A percentile compares a stretch with the other conserved stretches of the same genome.
Conservation (phyloP, 37 sponge, comb jelly and placozoan genomes). For the Aphrocallistes beatrix region DNA sequence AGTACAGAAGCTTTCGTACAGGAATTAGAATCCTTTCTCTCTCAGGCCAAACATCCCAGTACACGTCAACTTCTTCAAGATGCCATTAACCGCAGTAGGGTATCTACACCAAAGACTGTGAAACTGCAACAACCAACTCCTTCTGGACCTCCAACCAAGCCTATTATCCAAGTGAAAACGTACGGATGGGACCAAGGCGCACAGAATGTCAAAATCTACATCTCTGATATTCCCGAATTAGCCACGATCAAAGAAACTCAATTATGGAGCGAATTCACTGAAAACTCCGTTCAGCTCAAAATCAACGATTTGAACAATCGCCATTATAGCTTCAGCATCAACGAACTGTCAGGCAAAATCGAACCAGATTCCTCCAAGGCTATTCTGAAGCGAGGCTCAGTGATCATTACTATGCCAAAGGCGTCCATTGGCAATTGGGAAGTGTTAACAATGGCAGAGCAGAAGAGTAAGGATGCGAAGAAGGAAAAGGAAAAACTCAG, state of each 20-base stretch:
- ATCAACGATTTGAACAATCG: neutral
- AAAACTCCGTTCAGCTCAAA: constrained; percentile 34
- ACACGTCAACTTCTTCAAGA: neutral
- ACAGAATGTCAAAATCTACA: constrained; percentile 77
- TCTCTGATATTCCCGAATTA: constrained; percentile 50
- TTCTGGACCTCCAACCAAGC: neutral
- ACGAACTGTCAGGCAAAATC: neutral
- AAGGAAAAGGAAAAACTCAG: constrained; percentile 24
- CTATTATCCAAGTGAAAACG: neutral
- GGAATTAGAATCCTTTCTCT: neutral
- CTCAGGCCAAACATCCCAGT: neutral
- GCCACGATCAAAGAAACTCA: constrained; percentile 37
- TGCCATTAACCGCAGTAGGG: neutral
- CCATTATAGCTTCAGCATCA: neutral
- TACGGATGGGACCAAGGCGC: constrained; percentile 87
- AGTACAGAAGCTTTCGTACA: neutral
- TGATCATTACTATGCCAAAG: constrained; percentile 49
- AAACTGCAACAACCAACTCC: neutral
- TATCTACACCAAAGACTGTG: neutral
- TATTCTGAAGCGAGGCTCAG: constrained; percentile 34
- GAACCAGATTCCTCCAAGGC: neutral
- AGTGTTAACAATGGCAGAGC: constrained; percentile 46
- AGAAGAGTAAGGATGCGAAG: constrained; percentile 55
- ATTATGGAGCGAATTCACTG: constrained; percentile 35
- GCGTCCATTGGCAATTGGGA: constrained; percentile 28